phyloP scores from a whole-genome alignment of 1,140 invertebrate species.

The Meloidogyne chitwoodi region DNA sequence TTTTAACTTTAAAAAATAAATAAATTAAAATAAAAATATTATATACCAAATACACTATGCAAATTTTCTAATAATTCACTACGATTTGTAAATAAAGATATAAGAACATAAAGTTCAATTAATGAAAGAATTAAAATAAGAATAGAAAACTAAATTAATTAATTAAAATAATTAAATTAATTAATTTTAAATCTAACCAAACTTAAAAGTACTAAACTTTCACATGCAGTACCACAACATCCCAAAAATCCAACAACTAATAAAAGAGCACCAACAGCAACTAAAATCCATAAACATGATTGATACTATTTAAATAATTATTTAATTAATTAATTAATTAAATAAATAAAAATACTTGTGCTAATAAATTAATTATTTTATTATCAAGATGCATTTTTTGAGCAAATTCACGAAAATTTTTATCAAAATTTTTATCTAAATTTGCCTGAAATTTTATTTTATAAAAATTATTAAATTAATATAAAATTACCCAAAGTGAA shows the following conservation, averaged over 20 bases:
- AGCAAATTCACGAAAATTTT: slow-evolving; percentile 45
- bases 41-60: slow-evolving; percentile 31
- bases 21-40: neutral
- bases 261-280: slow-evolving; percentile 52
- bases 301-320: neutral
- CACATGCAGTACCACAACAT: slow-evolving; percentile 57
- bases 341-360: slow-evolving; percentile 36
- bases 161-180: neutral
- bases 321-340: slow-evolving; percentile 15
- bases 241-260: slow-evolving; percentile 58
- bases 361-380: slow-evolving; percentile 43
- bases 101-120: slow-evolving; percentile 48
- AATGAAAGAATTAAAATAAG: slow-evolving; percentile 49
- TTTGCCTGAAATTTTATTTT: slow-evolving; percentile 32
- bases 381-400: slow-evolving; percentile 25
- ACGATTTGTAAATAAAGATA: slow-evolving; percentile 47
- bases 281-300: slow-evolving; percentile 24
- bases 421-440: slow-evolving; percentile 53
- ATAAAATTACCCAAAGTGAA: slow-evolving; percentile 50
- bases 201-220: slow-evolving; percentile 43
- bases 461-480: neutral
- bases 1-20: slow-evolving; percentile 22
- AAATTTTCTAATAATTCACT: slow-evolving; percentile 32
- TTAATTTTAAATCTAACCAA: slow-evolving; percentile 43
- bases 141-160: slow-evolving; percentile 48